Conservation (phyloP, 2,113 vertebrate genomes). For the Osmerus mordax region DNA sequence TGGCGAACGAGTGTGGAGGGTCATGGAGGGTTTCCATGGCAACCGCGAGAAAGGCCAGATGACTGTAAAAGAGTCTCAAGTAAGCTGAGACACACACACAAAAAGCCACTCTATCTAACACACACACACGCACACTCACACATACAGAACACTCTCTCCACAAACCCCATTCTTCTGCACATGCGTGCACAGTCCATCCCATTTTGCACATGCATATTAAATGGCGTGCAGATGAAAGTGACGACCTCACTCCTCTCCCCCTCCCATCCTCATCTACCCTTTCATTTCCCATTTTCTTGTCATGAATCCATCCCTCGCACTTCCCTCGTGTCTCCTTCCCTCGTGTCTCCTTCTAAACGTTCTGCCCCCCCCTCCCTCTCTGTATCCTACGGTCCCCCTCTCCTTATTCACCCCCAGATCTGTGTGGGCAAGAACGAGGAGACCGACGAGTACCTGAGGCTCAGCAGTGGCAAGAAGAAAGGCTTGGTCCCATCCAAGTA, state of each 20-base stretch:
- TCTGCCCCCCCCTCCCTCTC: background rate
- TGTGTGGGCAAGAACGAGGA: conserved; percentile 82
- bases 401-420: conserved; percentile 66
- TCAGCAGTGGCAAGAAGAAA: conserved; percentile 85
- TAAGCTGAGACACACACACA: conserved; percentile 43
- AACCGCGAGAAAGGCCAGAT: conserved; percentile 84
- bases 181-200: too few species aligned
- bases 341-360: too few species aligned
- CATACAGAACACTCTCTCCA: background rate
- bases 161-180: too few species aligned
- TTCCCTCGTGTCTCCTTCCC: too few species aligned
- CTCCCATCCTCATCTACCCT: background rate
- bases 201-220: too few species aligned
- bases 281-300: background rate
- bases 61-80: conserved; percentile 87
- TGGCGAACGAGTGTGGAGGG: conserved; percentile 86
- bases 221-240: too few species aligned
- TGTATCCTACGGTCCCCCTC: background rate
- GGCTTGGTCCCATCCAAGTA: conserved; percentile 78
- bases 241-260: background rate
- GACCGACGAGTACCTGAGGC: conserved; percentile 75
- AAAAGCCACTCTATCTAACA: conserved; percentile 14
- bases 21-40: conserved; percentile 80
- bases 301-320: too few species aligned
- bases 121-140: background rate